Evolutionary conservation across 2,888 invertebrate species (phyloP).

Genomic region (Perizoma flavofasciatum): DNA sequence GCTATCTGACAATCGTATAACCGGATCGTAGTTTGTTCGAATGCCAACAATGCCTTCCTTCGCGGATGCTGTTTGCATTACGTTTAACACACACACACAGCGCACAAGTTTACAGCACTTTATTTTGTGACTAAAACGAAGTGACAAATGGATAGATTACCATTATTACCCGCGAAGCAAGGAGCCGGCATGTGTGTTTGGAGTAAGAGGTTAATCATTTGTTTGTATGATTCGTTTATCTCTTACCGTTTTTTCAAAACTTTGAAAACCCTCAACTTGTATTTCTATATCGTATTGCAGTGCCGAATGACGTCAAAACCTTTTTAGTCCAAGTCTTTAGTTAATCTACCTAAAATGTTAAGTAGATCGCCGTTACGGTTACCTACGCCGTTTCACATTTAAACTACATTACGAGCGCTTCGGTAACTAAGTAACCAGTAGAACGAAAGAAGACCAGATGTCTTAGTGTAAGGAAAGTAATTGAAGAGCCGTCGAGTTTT

Average conservation of each 20-base stretch:
- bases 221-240: no score
- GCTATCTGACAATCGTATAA: constrained; percentile 62
- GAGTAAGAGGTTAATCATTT: no score
- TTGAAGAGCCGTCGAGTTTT: constrained; percentile 8
- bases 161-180: no score
- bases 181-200: no score
- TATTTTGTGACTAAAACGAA: constrained; percentile 28
- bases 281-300: no score
- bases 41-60: constrained; percentile 42
- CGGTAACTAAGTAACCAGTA: background rate
- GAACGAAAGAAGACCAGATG: constrained; percentile 2
- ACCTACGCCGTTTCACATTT: no score
- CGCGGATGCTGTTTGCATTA: constrained; percentile 53
- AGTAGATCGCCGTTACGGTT: no score
- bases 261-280: no score
- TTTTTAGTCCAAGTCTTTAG: no score
- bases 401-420: background rate
- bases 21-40: constrained; percentile 51
- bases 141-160: constrained; percentile 36
- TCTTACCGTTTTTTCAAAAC: no score
- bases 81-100: constrained; percentile 35
- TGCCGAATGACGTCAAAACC: no score
- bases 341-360: no score
- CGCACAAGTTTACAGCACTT: constrained; percentile 16
- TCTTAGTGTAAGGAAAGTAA: constrained; percentile 7